Evolutionary conservation across 2,888 invertebrate species (phyloP), one percentile per base, ranked within the genome.

Genomic region (Scaptomyza parva): DNA sequence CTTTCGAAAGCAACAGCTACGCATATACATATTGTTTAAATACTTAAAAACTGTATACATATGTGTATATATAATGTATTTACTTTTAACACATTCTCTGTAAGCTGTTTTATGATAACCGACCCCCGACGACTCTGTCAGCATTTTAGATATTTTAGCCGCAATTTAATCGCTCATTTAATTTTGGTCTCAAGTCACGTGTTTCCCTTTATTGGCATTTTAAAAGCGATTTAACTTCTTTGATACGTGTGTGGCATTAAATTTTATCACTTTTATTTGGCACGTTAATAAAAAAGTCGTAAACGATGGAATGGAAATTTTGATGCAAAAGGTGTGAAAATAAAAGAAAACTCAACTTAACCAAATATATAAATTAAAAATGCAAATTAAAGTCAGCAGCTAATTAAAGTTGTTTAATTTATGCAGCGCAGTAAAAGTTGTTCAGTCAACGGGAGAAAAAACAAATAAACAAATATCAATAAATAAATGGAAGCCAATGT

Each of bases 361-460:
- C 1, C 3, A n/a, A 52, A 30, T 33, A 39, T 18, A 30, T 28
- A 28, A 14, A 28, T 45, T 18, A 50, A 57, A 43, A 45, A 26
- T 40, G 28, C 45, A 51, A 53, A 18, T 26, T 14, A 22, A 30
- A 17, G 22, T 17, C 50, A 7, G 26, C 40, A 28, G 41, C 55
- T 65, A 60, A 72, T 84, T 69, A 84, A 86, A 77, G 61, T 30
- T 41, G 60, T 73, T 73, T n/a, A n/a, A 65, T 69, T 60, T 50
- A 72, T 68, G 60, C 44, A 41, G 30, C 4, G 37, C 26, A 26
- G 6, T 11, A 20, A 33, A 58, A 51, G 33, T 11, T 12, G 9
- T 33, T 33, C 30, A 33, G 5, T 41, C 30, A 17, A 11, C 8
- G 18, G n/a, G 24, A 24, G 37, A 22, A 9, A 40, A 17, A 28